Evolutionary conservation across 2,797 vertebrate genomes (phyloP).

Genomic region (Sciurus vulgaris): DNA sequence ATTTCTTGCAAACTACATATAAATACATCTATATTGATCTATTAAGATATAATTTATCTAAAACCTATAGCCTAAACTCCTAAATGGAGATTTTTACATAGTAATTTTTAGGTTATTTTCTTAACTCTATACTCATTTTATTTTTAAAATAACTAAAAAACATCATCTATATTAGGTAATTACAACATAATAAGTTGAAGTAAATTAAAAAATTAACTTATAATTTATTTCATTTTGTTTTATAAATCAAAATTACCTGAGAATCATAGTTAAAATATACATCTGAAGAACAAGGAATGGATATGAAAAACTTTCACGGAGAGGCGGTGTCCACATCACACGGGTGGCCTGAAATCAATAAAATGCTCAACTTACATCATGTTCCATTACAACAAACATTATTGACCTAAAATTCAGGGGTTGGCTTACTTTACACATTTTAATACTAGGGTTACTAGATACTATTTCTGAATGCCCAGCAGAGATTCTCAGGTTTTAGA

Average conservation of each 20-base stretch:
- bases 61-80: conserved; percentile 11
- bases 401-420: neutral
- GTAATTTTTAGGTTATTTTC: conserved; percentile 1
- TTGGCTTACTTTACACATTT: neutral
- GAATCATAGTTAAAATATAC: conserved; percentile 93
- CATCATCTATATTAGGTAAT: conserved; percentile 2
- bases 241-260: conserved; percentile 89
- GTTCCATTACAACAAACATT: neutral
- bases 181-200: neutral
- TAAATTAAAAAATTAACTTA: conserved; percentile 2
- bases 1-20: neutral
- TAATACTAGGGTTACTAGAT: neutral
- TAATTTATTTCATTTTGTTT: neutral
- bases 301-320: conserved; percentile 95
- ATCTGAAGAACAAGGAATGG: conserved; percentile 95
- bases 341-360: conserved; percentile 91
- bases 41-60: neutral
- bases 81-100: neutral
- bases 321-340: conserved; percentile 96
- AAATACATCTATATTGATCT: neutral
- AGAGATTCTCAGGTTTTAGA: neutral
- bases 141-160: conserved; percentile 22
- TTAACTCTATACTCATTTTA: neutral
- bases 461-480: neutral
- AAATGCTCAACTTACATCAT: neutral